Conservation (phyloP, 1,140 invertebrate genomes). For the Drosophila jambulina region DNA sequence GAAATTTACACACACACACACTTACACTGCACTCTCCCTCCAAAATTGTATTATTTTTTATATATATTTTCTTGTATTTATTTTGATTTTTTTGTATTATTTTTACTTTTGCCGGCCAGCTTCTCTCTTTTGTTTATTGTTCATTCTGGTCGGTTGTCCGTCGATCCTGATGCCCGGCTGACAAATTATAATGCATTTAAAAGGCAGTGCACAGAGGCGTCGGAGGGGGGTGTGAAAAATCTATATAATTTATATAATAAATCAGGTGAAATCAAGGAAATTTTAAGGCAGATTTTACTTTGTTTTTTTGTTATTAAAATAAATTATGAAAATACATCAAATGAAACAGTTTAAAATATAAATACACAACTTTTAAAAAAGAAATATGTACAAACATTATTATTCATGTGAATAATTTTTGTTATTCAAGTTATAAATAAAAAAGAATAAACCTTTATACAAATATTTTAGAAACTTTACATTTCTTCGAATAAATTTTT, state of each 20-base stretch:
- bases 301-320: too few species aligned
- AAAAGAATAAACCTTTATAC: too few species aligned
- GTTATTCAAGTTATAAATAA: too few species aligned
- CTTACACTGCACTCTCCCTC: not conserved
- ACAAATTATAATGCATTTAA: conserved; percentile 59
- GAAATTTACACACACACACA: conserved; percentile 12
- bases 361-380: too few species aligned
- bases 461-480: too few species aligned
- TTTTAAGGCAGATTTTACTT: not conserved
- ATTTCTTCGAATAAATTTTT: too few species aligned
- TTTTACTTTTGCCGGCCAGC: conserved; percentile 14
- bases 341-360: too few species aligned
- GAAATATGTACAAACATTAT: too few species aligned
- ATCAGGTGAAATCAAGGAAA: not conserved
- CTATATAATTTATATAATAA: not conserved
- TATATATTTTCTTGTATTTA: conserved; percentile 5
- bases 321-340: too few species aligned
- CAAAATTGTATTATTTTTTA: conserved; percentile 1
- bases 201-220: conserved; percentile 24
- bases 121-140: conserved; percentile 40
- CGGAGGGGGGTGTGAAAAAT: not conserved
- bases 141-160: conserved; percentile 22
- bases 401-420: too few species aligned
- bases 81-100: conserved; percentile 3
- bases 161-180: conserved; percentile 49